Base-by-base conservation (phyloP, 2,113 vertebrate genomes). In the Scatophagus argus region DNA sequence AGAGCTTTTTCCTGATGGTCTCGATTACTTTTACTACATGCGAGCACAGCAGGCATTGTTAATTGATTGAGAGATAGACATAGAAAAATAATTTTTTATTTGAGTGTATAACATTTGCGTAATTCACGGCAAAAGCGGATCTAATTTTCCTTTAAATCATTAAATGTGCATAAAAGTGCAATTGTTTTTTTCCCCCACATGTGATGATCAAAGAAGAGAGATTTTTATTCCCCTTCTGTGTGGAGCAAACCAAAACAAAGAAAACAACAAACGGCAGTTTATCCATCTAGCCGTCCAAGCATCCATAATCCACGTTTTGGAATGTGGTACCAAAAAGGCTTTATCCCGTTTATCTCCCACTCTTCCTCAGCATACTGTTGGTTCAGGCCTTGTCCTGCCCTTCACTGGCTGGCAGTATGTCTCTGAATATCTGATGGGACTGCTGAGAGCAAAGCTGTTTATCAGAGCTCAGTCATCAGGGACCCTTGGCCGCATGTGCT, bases 361-460 rank as follows among this genome's bases (percentile, higher is more conserved):
- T 63, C 34, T 74, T 38, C 19, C 34, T 31, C 51, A 81, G 29
- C 8, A 5, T 47, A 9, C 56, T 43, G 25, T 6, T 32, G 14
- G 63, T 52, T 73, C 66, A 41, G 19, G 59, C 27, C 65, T 43
- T 14, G 61, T 55, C 47, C 58, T 58, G 38, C 62, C 65, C 77
- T 75, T 81, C 47, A 55, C 34, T 49, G 61, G 34, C 25, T 36
- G 8, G 16, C 23, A 6, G 79, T 39, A 66, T 17, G 84, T 88
- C 82, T 84, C 80, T 73, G 87, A 77, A 84, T 80, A 88, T 83
- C 62, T 86, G 81, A 86, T 59, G 71, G 47, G 8, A 34, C 74
- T 74, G 85, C 60, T 75, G 79, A 89, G 74, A 88, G 77, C 62
- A 75, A 56, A 76, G 78, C 67, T 62, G 74, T 82, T 86, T 80